Evolutionary conservation across 2,888 invertebrate genomes (phyloP).

Genomic region (Priocnemis perturbator): DNA sequence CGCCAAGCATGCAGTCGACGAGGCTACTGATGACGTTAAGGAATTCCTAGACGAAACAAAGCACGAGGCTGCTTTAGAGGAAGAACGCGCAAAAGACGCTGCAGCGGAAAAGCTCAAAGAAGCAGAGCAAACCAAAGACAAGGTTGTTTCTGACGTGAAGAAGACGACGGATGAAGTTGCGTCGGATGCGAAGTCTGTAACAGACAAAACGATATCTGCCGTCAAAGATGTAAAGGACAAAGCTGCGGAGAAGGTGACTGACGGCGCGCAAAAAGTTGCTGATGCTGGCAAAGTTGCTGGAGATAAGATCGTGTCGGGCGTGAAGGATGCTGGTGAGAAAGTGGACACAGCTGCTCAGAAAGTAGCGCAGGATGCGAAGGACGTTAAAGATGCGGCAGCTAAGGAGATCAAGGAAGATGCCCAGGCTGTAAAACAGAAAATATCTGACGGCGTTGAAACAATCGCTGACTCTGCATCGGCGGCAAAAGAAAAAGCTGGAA

Average conservation of each 20-base stretch:
- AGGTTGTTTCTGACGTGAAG: conserved; percentile 55
- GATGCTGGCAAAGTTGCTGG: conserved; percentile 16
- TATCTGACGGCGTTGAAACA: conserved; percentile 1
- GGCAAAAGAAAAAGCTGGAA: conserved; percentile 25
- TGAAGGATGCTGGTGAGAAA: conserved; percentile 5
- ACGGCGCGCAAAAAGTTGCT: not conserved
- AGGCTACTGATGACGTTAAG: conserved; percentile 61
- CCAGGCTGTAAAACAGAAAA: conserved; percentile 4
- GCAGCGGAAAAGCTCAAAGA: conserved; percentile 49
- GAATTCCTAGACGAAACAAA: conserved; percentile 77
- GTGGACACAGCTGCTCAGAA: conserved; percentile 26
- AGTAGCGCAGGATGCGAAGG: conserved; percentile 40
- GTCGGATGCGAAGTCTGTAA: conserved; percentile 36
- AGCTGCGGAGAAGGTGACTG: conserved; percentile 49
- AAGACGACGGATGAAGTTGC: conserved; percentile 69
- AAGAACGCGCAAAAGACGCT: conserved; percentile 74
- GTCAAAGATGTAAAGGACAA: conserved; percentile 42
- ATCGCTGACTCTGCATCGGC: conserved; percentile 14
- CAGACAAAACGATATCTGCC: conserved; percentile 43
- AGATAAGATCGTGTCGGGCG: conserved; percentile 36
- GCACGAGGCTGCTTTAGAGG: conserved; percentile 46
- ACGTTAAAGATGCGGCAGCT: conserved; percentile 36
- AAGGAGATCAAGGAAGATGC: conserved; percentile 17
- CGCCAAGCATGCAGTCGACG: conserved; percentile 51
- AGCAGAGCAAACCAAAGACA: conserved; percentile 43